Evolutionary conservation across 2,888 invertebrate species (phyloP).

Genomic region (Phengaris arion): DNA sequence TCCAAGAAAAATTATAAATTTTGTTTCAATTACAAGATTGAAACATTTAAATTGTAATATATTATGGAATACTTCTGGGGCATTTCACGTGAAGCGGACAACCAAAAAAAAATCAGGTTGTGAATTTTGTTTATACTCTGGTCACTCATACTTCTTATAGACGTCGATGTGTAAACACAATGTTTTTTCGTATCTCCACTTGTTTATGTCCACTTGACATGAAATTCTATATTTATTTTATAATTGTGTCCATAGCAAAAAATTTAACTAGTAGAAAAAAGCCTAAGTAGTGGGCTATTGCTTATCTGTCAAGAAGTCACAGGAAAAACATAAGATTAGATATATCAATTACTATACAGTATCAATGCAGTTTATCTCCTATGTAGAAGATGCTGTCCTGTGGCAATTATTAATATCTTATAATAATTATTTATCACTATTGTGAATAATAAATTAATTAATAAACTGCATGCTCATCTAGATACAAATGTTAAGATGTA

Average conservation of each 20-base stretch:
- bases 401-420: not conserved
- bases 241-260: not conserved
- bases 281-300: not conserved
- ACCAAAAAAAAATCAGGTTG: too few relatives aligned
- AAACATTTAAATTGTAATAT: not conserved
- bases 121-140: too few relatives aligned
- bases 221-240: not conserved
- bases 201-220: too few relatives aligned
- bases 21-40: not conserved
- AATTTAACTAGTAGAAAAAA: not conserved
- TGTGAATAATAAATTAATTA: slow-evolving; percentile 13
- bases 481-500: slow-evolving; percentile 9
- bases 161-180: too few relatives aligned
- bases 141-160: too few relatives aligned
- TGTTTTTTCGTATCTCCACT: too few relatives aligned
- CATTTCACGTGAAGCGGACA: too few relatives aligned
- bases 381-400: not conserved
- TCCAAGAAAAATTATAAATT: too few relatives aligned
- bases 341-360: not conserved
- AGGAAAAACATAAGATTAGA: not conserved
- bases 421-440: not conserved
- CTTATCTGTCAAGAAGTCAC: not conserved
- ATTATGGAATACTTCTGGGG: not conserved
- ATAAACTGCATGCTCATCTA: slow-evolving; percentile 21
- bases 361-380: not conserved